Evolutionary conservation across 2,113 vertebrate genomes (phyloP), one percentile per base, ranked within the genome.

Genomic region (Tragelaphus imberbis): DNA sequence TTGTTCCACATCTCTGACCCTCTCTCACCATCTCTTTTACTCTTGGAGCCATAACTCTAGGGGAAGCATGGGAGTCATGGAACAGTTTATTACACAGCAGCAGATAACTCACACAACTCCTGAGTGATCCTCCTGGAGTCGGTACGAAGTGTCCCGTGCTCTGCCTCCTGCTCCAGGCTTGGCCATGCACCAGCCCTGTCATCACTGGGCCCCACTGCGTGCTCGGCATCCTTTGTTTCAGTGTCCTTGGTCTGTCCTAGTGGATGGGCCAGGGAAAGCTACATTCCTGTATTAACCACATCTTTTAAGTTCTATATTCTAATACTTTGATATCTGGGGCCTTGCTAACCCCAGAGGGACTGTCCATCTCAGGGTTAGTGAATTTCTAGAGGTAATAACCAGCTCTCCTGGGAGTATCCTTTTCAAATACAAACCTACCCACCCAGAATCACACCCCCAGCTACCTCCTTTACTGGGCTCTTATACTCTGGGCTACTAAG

Each of bases 1-100:
- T 33, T 49, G 25, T 61, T 15, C 19, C 19, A 7, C 12, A 28
- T 36, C 49, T 40, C 51, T 63, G 5, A 53, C 12, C 3, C 30
- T 30, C 6, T 27, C 0, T 13, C 11, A 68, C 4, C 63, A 30
- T 51, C 47, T 51, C 77, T 51, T 68, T 27, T 0, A 13, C 11
- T 63, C 30, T 65, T 3, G 0, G 84, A 56, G 3, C 21, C 6
- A 6, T 56, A 16, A 7, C 27, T 77, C 59, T 49, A 8, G n/a
- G 47, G 19, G 36, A 71, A 53, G 23, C 7, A 10, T 13, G 2
- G 55, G 19, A 12, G 8, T 77, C 51, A 9, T 21, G 17, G 59
- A 13, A 12, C 23, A 13, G 11, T 93, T n/a, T 63, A 4, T 71
- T 85, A 80, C 0, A 1, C 17, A 33, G 30, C 44, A 44, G 10